Percentiles rank a stretch among this genome's conserved stretches.
phyloP scores from a whole-genome alignment of 2,113 vertebrate species.

The Catharus bicknelli region DNA sequence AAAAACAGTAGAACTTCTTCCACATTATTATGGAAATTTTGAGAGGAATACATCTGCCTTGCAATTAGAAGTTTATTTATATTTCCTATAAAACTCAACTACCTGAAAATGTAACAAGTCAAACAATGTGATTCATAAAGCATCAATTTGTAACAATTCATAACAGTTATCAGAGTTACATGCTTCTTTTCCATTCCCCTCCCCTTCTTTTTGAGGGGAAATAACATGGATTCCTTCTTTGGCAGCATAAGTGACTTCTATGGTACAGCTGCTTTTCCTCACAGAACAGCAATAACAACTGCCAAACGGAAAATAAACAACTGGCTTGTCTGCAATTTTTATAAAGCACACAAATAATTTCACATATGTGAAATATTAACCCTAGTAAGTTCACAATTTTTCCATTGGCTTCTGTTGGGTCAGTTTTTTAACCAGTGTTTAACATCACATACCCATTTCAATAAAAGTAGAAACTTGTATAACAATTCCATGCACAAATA shows the following conservation, averaged over 20 bases:
- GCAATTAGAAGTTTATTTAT: not conserved
- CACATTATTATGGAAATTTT: not conserved
- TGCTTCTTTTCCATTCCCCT: not conserved
- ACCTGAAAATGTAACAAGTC: not conserved
- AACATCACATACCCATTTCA: not conserved
- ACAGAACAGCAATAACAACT: not conserved
- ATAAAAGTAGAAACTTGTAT: not conserved
- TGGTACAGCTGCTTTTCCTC: not conserved
- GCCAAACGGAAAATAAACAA: not conserved
- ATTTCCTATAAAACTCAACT: not conserved
- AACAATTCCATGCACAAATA: not conserved
- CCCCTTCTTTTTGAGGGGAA: not conserved
- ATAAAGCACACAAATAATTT: not conserved
- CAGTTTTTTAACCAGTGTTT: not conserved
- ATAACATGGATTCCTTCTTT: not conserved
- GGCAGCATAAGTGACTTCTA: not conserved
- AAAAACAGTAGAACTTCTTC: not conserved
- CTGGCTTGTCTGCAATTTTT: not conserved
- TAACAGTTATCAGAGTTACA: not conserved
- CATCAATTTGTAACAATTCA: not conserved
- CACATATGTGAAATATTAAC: not conserved
- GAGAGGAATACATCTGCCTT: not conserved
- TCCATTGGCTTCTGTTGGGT: not conserved
- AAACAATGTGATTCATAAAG: not conserved
- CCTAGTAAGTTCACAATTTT: not conserved